Evolutionary conservation across 2,113 vertebrate species (phyloP), one percentile per base, ranked within the genome.

Genomic region (Trinectes maculatus): DNA sequence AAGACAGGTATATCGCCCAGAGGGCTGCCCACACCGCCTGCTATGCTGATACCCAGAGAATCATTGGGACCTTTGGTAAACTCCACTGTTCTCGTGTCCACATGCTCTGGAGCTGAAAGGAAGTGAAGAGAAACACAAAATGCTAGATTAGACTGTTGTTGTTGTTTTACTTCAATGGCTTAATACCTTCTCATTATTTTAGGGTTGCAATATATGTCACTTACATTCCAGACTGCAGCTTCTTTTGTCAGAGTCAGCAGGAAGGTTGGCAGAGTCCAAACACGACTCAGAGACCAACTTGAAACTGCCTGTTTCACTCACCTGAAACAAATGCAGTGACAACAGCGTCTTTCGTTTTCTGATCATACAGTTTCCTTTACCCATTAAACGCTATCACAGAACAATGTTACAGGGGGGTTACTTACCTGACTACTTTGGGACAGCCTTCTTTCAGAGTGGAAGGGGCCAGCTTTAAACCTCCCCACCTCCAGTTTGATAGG

Each of bases 1-100:
- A 98, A 99, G 82, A 99, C 95, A 10, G 98, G 98, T 54, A 98
- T 96, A 40, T 99, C 96, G 1, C 98, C 98, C 33, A 99, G 93
- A 0, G 96, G 96, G 85, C 98, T 99, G 66, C 96, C 97, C 49
- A 97, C 89, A n/a, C 98, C 98, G 28, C 97, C 98, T 11, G 98
- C 97, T 86, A 99, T 97, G 63, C 97, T 98, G 85, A 99, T 89
- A 11, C 98, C 98, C 78, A 99, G 51, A 6, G 95, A 97, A 69
- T 99, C 96, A 9, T 69, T 22, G 47, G 94, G 93, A 1, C 89
- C 94, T 95, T 98, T 98, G 34, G 93, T 95, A 80, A 98, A 94
- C 93, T 97, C 96, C 2, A 98, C 94, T 15, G 91, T 95, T 78
- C 98, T 93, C 83, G 93, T 56, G 77, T 96, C 96, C 52, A 94